Evolutionary conservation across 2,797 vertebrate species (phyloP).

Genomic region (Clarias platycephalus): DNA sequence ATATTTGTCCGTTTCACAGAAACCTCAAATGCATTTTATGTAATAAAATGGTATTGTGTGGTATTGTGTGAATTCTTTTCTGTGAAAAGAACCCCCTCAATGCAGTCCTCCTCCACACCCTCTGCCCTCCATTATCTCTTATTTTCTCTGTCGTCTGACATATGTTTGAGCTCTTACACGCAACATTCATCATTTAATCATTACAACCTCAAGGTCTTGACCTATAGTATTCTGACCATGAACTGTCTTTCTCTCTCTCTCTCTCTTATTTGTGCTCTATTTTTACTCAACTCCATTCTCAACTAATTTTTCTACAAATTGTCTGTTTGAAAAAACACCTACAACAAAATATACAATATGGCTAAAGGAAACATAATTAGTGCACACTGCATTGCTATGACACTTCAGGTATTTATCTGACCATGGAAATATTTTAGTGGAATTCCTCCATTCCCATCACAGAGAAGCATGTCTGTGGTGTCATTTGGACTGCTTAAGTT

Average conservation of each 20-base stretch:
- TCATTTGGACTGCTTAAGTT: constrained; percentile 65
- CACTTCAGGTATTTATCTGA: constrained; percentile 75
- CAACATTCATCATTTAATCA: constrained; percentile 75
- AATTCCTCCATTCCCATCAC: constrained; percentile 47
- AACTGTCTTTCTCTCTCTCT: constrained; percentile 60
- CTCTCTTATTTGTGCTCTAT: constrained; percentile 13
- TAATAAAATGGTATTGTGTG: background rate
- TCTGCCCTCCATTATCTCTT: constrained; percentile 34
- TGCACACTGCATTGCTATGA: constrained; percentile 63
- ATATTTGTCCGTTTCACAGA: constrained; percentile 29
- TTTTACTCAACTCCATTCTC: background rate
- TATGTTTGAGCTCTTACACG: constrained; percentile 64
- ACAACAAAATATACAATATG: constrained; percentile 54
- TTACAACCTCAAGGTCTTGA: constrained; percentile 70
- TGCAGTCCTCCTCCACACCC: constrained; percentile 27
- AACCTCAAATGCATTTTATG: constrained; percentile 33
- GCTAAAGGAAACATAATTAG: constrained; percentile 69
- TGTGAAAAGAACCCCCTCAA: constrained; percentile 23
- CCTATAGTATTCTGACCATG: constrained; percentile 65
- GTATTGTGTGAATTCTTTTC: constrained; percentile 16
- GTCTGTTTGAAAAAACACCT: constrained; percentile 60
- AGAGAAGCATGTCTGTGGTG: constrained; percentile 61
- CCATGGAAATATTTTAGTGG: constrained; percentile 34
- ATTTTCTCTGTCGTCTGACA: constrained; percentile 60
- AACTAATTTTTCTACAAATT: constrained; percentile 54